Percentiles rank a stretch among this genome's conserved stretches.
These are phyloP conservation scores for Arion vulgaris DNA, from an alignment of 1,140 invertebrate genomes.

Conservation along the genomic window DNA sequence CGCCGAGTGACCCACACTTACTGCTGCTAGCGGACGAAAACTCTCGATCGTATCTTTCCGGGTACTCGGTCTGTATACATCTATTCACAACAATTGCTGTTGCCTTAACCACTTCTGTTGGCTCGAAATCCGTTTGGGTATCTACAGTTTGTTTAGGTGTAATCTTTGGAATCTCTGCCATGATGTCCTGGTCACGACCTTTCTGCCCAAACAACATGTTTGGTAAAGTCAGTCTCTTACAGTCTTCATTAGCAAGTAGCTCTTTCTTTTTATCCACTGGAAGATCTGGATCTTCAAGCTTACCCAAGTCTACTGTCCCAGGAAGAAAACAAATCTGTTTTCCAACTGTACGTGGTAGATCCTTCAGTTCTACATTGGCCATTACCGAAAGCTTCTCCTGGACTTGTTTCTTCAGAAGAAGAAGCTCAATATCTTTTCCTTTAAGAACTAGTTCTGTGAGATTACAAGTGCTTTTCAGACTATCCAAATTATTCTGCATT, in stretches of 20 bases:
- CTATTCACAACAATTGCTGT: constrained; percentile 10
- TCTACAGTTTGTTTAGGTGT: constrained; percentile 43
- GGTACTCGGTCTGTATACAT: constrained; percentile 40
- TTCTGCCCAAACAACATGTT: constrained; percentile 39
- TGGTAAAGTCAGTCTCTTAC: constrained; percentile 34
- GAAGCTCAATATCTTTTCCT: constrained; percentile 73
- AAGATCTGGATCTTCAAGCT: constrained; percentile 62
- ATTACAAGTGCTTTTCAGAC: constrained; percentile 71
- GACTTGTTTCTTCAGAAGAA: constrained; percentile 73
- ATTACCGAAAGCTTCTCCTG: constrained; percentile 71
- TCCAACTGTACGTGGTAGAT: constrained; percentile 64
- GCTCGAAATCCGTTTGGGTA: constrained; percentile 53
- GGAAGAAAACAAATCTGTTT: constrained; percentile 69
- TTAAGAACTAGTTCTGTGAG: constrained; percentile 72
- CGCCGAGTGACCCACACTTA: constrained; percentile 25
- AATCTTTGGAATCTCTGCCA: neutral
- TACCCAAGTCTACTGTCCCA: constrained; percentile 67
- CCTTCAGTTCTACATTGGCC: constrained; percentile 64
- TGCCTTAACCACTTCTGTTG: neutral
- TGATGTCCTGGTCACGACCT: constrained; percentile 5
- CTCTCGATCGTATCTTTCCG: constrained; percentile 36
- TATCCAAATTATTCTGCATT: constrained; percentile 69
- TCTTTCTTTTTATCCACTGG: constrained; percentile 51
- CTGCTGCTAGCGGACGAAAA: constrained; percentile 9
- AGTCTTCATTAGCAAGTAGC: constrained; percentile 41